These are phyloP conservation scores for Noturus placidus DNA, from an alignment of 2,113 vertebrate species.

Conservation along the genomic window DNA sequence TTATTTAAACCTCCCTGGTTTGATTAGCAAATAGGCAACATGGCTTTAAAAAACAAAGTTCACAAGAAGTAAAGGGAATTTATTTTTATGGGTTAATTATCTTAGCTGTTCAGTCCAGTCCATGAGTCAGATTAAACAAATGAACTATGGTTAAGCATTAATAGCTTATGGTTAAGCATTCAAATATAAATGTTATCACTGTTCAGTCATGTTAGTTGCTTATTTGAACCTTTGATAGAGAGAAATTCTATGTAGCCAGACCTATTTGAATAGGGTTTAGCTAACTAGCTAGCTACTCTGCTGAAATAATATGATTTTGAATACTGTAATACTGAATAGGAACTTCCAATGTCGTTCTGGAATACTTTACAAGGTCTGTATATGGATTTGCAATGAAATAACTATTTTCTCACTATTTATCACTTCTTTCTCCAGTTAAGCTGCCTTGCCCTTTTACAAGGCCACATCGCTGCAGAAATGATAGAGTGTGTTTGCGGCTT, in stretches of 20 bases:
- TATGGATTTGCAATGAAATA: neutral
- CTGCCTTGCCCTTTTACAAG: slow-evolving; percentile 89
- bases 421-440: slow-evolving; percentile 75
- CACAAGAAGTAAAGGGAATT: neutral
- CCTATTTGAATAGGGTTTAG: neutral
- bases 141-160: neutral
- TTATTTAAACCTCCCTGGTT: neutral
- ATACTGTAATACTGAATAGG: no score
- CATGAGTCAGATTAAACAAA: neutral
- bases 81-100: neutral
- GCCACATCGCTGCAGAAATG: slow-evolving; percentile 85
- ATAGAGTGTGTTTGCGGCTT: slow-evolving; percentile 83
- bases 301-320: no score
- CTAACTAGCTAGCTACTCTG: neutral
- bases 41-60: neutral
- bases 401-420: neutral
- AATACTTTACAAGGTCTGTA: neutral
- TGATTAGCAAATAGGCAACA: neutral
- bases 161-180: neutral
- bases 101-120: neutral
- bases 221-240: neutral
- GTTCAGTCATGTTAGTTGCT: neutral
- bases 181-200: neutral
- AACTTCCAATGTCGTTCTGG: neutral
- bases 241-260: neutral